phyloP scores from a whole-genome alignment of 2,797 vertebrate genomes.

The Borostomias antarcticus region DNA sequence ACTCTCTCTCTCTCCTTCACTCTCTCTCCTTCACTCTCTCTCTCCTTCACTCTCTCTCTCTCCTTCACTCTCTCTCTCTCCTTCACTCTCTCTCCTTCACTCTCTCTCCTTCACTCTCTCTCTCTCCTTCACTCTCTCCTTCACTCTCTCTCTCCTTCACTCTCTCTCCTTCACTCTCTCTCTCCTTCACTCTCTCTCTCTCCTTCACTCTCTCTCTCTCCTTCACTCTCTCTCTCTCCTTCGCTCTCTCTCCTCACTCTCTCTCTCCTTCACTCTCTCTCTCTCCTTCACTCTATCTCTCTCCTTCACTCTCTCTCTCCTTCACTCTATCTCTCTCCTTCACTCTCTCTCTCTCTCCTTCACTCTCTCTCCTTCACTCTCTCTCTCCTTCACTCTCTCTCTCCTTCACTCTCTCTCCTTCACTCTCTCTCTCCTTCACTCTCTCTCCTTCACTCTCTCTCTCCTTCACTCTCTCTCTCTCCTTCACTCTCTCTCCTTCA shows the following conservation, averaged over 20 bases:
- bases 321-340: too few species aligned
- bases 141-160: neutral
- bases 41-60: slow-evolving; percentile 20
- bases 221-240: neutral
- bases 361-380: too few species aligned
- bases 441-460: neutral
- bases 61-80: neutral
- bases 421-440: slow-evolving; percentile 30
- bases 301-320: neutral
- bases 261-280: neutral
- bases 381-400: slow-evolving; percentile 36
- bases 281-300: neutral
- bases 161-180: neutral
- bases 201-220: neutral
- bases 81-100: slow-evolving; percentile 21
- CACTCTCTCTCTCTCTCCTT: too few species aligned
- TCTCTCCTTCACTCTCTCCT: neutral
- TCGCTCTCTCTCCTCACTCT: neutral
- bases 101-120: neutral
- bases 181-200: neutral
- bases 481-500: slow-evolving; percentile 21
- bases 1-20: slow-evolving; percentile 38
- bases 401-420: slow-evolving; percentile 32
- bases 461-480: neutral
- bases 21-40: slow-evolving; percentile 30